A percentile compares a stretch with the other conserved stretches of the same genome.
Conservation (phyloP, 2,797 vertebrate genomes). For the Lutra lutra region DNA sequence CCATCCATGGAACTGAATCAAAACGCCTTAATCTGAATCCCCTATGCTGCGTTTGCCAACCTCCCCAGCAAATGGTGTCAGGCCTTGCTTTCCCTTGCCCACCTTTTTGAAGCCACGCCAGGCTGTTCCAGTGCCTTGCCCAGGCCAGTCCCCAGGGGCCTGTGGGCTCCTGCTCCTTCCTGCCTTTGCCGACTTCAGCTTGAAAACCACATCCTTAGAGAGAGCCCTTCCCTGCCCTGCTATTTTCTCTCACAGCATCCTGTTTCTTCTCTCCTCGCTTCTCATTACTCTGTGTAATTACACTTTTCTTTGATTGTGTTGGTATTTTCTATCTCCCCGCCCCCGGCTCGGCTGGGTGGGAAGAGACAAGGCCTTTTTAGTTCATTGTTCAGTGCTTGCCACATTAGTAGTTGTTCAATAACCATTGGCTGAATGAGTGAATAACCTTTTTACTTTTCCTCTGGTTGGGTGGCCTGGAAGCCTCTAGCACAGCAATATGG, state of each 20-base stretch:
- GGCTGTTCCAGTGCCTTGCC: neutral
- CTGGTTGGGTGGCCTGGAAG: neutral
- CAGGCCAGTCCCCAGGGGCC: neutral
- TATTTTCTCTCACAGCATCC: conserved; percentile 27
- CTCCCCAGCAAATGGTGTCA: neutral
- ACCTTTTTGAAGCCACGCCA: neutral
- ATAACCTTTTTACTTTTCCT: neutral
- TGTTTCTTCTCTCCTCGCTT: neutral
- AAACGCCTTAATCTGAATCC: neutral
- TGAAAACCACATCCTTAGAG: conserved; percentile 41
- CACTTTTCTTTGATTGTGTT: neutral
- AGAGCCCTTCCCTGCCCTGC: neutral
- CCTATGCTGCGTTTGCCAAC: neutral
- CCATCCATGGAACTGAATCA: neutral
- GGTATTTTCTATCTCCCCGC: neutral
- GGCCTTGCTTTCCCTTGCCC: neutral
- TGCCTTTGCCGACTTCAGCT: neutral
- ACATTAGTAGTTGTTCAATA: neutral
- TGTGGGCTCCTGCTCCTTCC: neutral
- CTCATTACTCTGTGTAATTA: neutral
- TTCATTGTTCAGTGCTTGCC: neutral
- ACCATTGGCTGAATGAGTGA: neutral
- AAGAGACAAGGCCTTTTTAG: neutral
- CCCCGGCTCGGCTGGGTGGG: neutral
- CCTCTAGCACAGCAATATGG: neutral